Percentiles rank a stretch among this genome's conserved stretches.
Evolutionary conservation across 2,888 invertebrate genomes (phyloP).

Genomic region (Trachelus troglodyta): DNA sequence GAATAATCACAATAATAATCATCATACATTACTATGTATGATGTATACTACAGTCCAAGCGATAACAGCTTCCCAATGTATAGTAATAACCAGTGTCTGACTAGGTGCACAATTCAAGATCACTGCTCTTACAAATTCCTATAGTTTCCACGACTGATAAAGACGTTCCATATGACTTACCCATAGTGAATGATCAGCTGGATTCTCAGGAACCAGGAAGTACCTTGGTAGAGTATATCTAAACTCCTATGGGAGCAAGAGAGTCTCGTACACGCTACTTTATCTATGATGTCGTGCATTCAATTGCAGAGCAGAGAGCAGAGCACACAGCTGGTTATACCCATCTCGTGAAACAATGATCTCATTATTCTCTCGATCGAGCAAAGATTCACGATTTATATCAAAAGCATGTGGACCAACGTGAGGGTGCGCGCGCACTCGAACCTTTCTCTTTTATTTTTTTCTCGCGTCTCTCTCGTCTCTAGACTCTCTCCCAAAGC

Average conservation of each 20-base stretch:
- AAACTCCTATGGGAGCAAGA: not conserved
- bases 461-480: slow-evolving; percentile 22
- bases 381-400: slow-evolving; percentile 41
- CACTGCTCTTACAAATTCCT: not conserved
- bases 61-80: not conserved
- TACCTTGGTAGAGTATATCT: not conserved
- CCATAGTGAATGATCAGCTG: not conserved
- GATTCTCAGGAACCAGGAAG: not conserved
- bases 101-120: not conserved
- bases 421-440: not conserved
- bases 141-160: not conserved
- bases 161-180: not conserved
- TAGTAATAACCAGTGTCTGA: not conserved
- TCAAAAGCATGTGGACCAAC: slow-evolving; percentile 12
- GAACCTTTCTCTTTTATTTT: slow-evolving; percentile 25
- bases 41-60: too few relatives aligned
- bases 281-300: not conserved
- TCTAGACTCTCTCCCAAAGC: slow-evolving; percentile 20
- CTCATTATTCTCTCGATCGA: slow-evolving; percentile 54
- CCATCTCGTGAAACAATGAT: slow-evolving; percentile 48
- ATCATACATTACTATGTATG: too few relatives aligned
- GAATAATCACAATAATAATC: not conserved
- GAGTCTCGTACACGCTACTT: not conserved
- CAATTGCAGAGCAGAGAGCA: not conserved
- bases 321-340: slow-evolving; percentile 23